Evolutionary conservation across 1,140 invertebrate genomes (phyloP).

Genomic region (Pseudomyrmex flavicornis): DNA sequence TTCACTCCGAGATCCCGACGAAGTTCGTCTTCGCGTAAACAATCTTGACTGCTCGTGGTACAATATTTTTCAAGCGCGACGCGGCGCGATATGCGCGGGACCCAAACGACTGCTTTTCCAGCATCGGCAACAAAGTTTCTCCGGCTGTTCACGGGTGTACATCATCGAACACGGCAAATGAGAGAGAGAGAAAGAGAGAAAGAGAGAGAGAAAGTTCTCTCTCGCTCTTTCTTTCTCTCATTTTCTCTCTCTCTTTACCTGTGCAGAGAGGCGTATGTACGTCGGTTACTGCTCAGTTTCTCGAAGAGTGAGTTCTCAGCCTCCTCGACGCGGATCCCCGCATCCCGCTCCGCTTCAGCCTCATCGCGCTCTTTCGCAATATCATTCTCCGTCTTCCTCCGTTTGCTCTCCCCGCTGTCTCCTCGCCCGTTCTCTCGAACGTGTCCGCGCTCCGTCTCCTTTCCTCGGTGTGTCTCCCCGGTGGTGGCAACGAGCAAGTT

Average conservation of each 20-base stretch:
- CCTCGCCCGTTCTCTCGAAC: constrained; percentile 50
- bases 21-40: constrained; percentile 34
- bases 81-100: background rate
- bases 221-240: constrained; percentile 1
- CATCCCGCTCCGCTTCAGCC: constrained; percentile 19
- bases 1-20: constrained; percentile 10
- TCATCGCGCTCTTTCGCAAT: constrained; percentile 25
- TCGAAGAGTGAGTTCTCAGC: constrained; percentile 73
- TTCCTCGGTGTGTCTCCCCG: constrained; percentile 41
- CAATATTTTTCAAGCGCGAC: constrained; percentile 32
- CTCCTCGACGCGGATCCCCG: constrained; percentile 58
- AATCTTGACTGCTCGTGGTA: constrained; percentile 9
- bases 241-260: constrained; percentile 46
- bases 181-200: background rate
- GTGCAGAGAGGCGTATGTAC: constrained; percentile 43
- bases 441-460: constrained; percentile 40
- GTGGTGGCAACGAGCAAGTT: constrained; percentile 70
- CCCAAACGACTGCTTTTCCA: constrained; percentile 26
- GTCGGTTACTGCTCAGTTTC: constrained; percentile 49
- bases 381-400: constrained; percentile 19
- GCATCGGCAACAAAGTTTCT: constrained; percentile 7
- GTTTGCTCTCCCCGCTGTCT: constrained; percentile 39
- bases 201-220: background rate
- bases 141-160: constrained; percentile 28
- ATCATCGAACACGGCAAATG: constrained; percentile 59